These are phyloP conservation scores for Dryocosmus kuriphilus DNA, from an alignment of 2,888 invertebrate species.

Conservation along the genomic window DNA sequence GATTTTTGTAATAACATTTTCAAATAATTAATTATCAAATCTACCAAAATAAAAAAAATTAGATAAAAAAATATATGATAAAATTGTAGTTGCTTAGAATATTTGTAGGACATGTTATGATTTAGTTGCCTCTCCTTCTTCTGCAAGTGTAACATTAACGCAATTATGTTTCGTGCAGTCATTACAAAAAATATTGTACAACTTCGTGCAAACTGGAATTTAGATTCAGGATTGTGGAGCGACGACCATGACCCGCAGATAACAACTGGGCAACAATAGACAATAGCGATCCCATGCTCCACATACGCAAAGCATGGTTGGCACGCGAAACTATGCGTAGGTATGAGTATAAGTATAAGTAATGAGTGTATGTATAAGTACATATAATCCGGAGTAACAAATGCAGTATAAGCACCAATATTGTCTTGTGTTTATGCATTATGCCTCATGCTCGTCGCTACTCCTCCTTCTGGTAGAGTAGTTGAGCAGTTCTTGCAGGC, in stretches of 20 bases:
- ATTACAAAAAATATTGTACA: conserved; percentile 34
- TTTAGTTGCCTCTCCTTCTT: neutral
- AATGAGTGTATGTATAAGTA: conserved; percentile 10
- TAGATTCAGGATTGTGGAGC: conserved; percentile 59
- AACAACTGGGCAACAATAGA: conserved; percentile 71
- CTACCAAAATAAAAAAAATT: too few relatives aligned
- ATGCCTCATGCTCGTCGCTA: conserved; percentile 44
- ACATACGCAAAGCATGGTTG: conserved; percentile 70
- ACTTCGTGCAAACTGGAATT: conserved; percentile 55
- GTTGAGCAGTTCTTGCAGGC: conserved; percentile 48
- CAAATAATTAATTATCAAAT: too few relatives aligned
- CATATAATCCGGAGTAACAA: conserved; percentile 37
- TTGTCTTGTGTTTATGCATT: conserved; percentile 24
- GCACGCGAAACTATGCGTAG: conserved; percentile 59
- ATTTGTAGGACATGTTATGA: neutral
- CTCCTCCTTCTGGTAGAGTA: conserved; percentile 42
- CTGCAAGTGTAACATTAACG: neutral
- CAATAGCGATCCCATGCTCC: conserved; percentile 76
- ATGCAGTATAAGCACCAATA: neutral
- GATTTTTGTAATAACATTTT: too few relatives aligned
- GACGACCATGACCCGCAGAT: conserved; percentile 72
- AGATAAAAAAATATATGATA: too few relatives aligned
- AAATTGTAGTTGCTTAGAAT: too few relatives aligned
- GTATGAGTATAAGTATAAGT: conserved; percentile 16
- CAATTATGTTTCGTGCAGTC: conserved; percentile 2